Evolutionary conservation across 2,797 vertebrate species (phyloP), one percentile per base, ranked within the genome.

Genomic region (Mycteria americana): DNA sequence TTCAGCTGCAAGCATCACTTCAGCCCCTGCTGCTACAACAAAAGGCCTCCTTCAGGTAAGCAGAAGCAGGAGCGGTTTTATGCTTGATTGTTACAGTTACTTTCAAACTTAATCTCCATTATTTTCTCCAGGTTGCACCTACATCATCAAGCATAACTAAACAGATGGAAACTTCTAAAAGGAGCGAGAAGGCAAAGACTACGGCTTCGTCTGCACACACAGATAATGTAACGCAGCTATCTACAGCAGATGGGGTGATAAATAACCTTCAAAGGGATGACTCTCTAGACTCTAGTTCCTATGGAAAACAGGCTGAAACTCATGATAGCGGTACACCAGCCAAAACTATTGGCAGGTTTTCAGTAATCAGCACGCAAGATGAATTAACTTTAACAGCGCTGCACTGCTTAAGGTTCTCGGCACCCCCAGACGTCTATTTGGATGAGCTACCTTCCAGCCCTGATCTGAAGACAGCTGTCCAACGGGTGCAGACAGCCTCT

Each of bases 311-410:
- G 98, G 98, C 98, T 19, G 97, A 84, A 79, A 85, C 90, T 75
- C 95, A 73, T 53, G 97, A 93, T 3, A 39, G 91, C 25, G 53
- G 91, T 79, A 98, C 97, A 4, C 98, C 98, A 35, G 98, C 98
- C 96, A 99, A 98, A 92, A 99, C 98, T 0, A 99, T 99, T 39
- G 99, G 99, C 81, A 99, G 99, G 76, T 99, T 99, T 97, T 99
- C 99, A 2, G 99, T 99, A 65, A 96, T 99, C 82, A 99, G 99
- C 98, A 98, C 97, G 0, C 99, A 99, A 91, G 99, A 99, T 2
- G 99, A 99, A 45, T 97, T 99, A 54, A 98, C 98, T 63, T 97
- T 99, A 89, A 98, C 98, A 1, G 98, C 98, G 0, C 98, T 98
- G 12, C 99, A 98, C 89, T 99, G 98, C 96, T 62, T 98, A 76